phyloP scores from a whole-genome alignment of 2,797 vertebrate species.

The Tarsius wallacei region DNA sequence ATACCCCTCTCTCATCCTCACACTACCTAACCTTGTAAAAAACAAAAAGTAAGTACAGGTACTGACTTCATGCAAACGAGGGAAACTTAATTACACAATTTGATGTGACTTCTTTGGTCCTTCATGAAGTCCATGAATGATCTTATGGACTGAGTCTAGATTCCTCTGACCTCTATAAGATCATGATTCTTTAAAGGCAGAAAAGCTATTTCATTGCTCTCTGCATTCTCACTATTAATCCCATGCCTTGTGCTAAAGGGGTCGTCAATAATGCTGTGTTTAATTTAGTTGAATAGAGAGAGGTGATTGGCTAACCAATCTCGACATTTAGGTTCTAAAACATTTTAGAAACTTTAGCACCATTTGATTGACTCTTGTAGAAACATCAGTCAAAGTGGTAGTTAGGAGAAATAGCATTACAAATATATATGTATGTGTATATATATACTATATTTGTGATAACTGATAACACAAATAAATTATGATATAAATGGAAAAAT shows the following conservation, averaged over 20 bases:
- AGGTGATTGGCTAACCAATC: not conserved
- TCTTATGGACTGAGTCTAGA: not conserved
- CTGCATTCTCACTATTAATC: not conserved
- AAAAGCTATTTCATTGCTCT: not conserved
- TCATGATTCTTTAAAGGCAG: not conserved
- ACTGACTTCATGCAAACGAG: not conserved
- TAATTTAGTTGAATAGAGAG: not conserved
- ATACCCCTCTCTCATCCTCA: not conserved
- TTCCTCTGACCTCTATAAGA: not conserved
- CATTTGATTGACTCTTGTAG: not conserved
- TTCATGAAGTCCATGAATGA: slow-evolving; percentile 2
- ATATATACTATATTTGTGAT: not conserved
- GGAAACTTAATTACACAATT: not conserved
- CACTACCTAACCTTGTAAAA: not conserved
- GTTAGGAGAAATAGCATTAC: not conserved
- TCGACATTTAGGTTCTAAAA: not conserved
- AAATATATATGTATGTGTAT: not conserved
- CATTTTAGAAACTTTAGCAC: not conserved
- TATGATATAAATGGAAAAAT: not conserved
- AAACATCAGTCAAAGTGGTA: not conserved
- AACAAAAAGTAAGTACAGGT: not conserved
- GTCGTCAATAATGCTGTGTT: not conserved
- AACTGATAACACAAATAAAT: not conserved
- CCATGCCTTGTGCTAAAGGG: not conserved
- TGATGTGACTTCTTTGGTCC: not conserved